Evolutionary conservation across 2,888 invertebrate genomes (phyloP).

Genomic region (Pachydiplax longipennis): DNA sequence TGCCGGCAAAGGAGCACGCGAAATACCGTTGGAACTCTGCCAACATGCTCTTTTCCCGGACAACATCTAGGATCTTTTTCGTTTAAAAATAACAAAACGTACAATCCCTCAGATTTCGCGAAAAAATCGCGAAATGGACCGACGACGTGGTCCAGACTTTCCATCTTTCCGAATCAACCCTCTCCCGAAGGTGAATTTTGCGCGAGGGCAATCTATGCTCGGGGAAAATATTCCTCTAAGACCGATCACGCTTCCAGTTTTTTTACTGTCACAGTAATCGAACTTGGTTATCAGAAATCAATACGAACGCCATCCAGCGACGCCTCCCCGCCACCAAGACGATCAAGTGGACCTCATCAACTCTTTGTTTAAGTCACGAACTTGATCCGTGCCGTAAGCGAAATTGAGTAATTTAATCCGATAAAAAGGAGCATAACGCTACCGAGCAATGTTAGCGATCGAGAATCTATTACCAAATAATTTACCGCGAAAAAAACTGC

Average conservation of each 20-base stretch:
- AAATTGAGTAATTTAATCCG: background rate
- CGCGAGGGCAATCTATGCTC: background rate
- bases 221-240: background rate
- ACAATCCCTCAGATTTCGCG: slow-evolving; percentile 12
- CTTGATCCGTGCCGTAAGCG: background rate
- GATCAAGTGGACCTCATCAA: background rate
- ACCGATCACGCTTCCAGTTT: background rate
- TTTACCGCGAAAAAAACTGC: too few relatives aligned
- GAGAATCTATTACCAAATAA: too few relatives aligned
- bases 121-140: background rate
- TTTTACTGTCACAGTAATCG: background rate
- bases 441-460: too few relatives aligned
- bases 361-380: background rate
- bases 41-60: slow-evolving; percentile 23
- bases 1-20: slow-evolving; percentile 15
- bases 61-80: slow-evolving; percentile 22
- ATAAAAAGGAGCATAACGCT: too few relatives aligned
- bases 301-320: background rate
- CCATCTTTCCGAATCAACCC: background rate
- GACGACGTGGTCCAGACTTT: background rate
- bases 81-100: slow-evolving; percentile 14
- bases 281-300: background rate
- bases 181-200: background rate
- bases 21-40: slow-evolving; percentile 10
- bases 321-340: background rate